Evolutionary conservation across 2,888 invertebrate genomes (phyloP).

Genomic region (Geotrupes spiniger): DNA sequence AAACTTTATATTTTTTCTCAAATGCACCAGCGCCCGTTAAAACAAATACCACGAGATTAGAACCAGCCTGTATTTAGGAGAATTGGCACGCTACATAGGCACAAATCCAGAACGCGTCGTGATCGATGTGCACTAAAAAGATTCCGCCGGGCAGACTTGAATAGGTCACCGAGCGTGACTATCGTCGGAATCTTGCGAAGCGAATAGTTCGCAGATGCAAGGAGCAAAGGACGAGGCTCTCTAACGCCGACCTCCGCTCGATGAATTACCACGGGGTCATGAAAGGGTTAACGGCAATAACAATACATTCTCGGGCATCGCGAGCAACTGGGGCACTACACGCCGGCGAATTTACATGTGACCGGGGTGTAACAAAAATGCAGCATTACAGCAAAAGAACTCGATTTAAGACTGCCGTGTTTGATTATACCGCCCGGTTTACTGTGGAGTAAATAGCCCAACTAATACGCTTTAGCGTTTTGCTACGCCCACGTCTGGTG

Average conservation of each 20-base stretch:
- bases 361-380: too few species aligned
- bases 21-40: too few species aligned
- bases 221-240: slow-evolving; percentile 26
- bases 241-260: slow-evolving; percentile 24
- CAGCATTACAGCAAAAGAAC: too few species aligned
- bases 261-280: slow-evolving; percentile 34
- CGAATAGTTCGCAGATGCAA: slow-evolving; percentile 20
- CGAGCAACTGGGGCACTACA: slow-evolving; percentile 32
- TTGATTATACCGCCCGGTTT: too few species aligned
- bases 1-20: too few species aligned
- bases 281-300: slow-evolving; percentile 38
- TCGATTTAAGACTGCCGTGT: too few species aligned
- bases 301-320: slow-evolving; percentile 34
- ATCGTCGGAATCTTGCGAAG: slow-evolving; percentile 23
- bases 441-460: too few species aligned
- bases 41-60: too few species aligned
- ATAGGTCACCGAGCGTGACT: slow-evolving; percentile 30
- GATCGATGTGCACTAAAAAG: slow-evolving; percentile 22
- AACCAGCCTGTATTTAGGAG: too few species aligned
- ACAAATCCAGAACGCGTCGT: background rate
- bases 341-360: slow-evolving; percentile 35
- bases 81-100: too few species aligned
- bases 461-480: too few species aligned
- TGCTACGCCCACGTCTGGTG: too few species aligned
- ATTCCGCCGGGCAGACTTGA: slow-evolving; percentile 21